Percentiles rank a stretch among this genome's conserved stretches.
Conservation (phyloP, 1,140 invertebrate genomes). For the Drosophila subpulchrella region DNA sequence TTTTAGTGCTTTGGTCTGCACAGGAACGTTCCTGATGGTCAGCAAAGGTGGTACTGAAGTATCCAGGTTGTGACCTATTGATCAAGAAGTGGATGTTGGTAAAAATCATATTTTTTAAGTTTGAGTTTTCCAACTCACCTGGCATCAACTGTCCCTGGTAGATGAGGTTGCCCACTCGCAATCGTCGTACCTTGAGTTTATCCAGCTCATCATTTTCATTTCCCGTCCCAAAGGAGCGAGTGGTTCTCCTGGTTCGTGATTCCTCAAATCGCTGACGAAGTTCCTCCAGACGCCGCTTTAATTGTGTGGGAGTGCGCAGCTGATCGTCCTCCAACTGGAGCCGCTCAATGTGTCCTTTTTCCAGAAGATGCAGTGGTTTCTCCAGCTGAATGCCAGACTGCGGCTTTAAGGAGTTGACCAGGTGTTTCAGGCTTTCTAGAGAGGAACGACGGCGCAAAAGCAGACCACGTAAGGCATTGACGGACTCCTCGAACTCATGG, state of each 20-base stretch:
- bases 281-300: slow-evolving; percentile 47
- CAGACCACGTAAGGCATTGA: slow-evolving; percentile 56
- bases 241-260: slow-evolving; percentile 6
- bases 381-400: background rate
- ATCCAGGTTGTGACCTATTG: slow-evolving; percentile 52
- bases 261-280: slow-evolving; percentile 29
- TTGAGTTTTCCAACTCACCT: slow-evolving; percentile 31
- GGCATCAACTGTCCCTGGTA: slow-evolving; percentile 61
- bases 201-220: slow-evolving; percentile 23
- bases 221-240: slow-evolving; percentile 57
- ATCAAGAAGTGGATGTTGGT: too few relatives aligned
- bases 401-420: background rate
- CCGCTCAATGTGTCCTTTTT: slow-evolving; percentile 25
- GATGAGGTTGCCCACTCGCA: slow-evolving; percentile 68
- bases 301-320: slow-evolving; percentile 59
- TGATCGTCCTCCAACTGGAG: slow-evolving; percentile 40
- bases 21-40: slow-evolving; percentile 22
- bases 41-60: slow-evolving; percentile 27
- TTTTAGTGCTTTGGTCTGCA: slow-evolving; percentile 32
- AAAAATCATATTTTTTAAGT: rapidly evolving
- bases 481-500: slow-evolving; percentile 66
- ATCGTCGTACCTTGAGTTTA: slow-evolving; percentile 35
- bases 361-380: slow-evolving; percentile 34
- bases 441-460: slow-evolving; percentile 52
- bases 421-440: slow-evolving; percentile 28